Evolutionary conservation across 2,113 vertebrate species (phyloP).

Genomic region (Tetrao urogallus): DNA sequence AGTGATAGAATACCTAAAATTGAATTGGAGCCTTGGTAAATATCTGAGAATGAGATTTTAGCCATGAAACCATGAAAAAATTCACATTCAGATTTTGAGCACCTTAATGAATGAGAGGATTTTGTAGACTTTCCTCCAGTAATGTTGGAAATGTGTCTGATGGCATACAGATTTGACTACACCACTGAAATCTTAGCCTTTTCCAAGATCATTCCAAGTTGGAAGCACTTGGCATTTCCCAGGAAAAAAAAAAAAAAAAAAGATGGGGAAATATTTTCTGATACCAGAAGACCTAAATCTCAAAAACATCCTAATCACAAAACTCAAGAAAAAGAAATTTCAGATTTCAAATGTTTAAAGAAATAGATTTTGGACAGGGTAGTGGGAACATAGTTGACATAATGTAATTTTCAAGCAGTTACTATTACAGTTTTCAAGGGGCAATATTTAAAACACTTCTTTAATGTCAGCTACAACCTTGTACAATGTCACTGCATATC

Average conservation of each 20-base stretch:
- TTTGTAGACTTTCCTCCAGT: background rate
- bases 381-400: background rate
- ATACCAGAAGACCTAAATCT: background rate
- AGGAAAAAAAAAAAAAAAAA: background rate
- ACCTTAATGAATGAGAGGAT: background rate
- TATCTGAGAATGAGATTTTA: background rate
- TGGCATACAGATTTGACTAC: background rate
- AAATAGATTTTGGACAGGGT: background rate
- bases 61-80: background rate
- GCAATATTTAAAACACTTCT: background rate
- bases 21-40: background rate
- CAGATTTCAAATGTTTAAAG: background rate
- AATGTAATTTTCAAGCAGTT: background rate
- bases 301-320: background rate
- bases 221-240: background rate
- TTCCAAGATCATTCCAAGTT: background rate
- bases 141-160: too few species aligned
- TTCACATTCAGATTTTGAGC: background rate
- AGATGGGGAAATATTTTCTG: background rate
- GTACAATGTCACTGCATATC: background rate
- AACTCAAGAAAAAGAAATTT: background rate
- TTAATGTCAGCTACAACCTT: background rate
- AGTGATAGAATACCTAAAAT: background rate
- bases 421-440: background rate
- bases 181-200: background rate